phyloP scores from a whole-genome alignment of 64 coral and sea anemone genomes.

The Catalaphyllia jardinei region DNA sequence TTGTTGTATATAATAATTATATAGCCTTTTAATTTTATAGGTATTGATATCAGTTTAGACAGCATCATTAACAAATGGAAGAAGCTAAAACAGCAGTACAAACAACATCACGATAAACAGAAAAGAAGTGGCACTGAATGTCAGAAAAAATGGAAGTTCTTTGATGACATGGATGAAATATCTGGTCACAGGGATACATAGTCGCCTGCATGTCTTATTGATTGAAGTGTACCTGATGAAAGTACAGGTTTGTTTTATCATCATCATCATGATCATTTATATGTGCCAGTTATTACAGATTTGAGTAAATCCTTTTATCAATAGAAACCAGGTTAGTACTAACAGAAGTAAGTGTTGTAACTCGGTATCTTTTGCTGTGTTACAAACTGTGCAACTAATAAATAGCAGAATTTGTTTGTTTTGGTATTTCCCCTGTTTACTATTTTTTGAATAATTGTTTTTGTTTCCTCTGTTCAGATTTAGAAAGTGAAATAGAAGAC shows the following conservation, averaged over 20 bases:
- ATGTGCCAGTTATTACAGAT: background rate
- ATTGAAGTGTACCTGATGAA: conserved; percentile 32
- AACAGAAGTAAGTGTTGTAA: too few species aligned
- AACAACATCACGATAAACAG: background rate
- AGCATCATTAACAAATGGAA: conserved; percentile 63
- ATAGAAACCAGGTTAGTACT: too few species aligned
- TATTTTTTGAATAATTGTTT: background rate
- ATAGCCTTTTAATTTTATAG: conserved; percentile 1
- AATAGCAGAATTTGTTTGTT: background rate
- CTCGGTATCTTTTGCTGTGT: too few species aligned
- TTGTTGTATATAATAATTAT: too few species aligned
- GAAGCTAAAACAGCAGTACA: conserved; percentile 62
- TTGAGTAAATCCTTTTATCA: background rate
- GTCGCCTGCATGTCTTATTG: conserved; percentile 55
- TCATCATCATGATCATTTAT: conserved; percentile 13
- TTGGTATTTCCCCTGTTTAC: background rate
- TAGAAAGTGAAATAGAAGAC: conserved; percentile 17
- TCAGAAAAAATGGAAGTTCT: conserved; percentile 42
- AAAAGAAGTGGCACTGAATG: conserved; percentile 47
- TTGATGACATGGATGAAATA: conserved; percentile 68
- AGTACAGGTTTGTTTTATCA: conserved; percentile 17
- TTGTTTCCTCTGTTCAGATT: background rate
- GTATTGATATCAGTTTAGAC: conserved; percentile 32
- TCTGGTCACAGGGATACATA: conserved; percentile 65
- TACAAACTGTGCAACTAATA: background rate